These are phyloP conservation scores for Dryoscopus gambensis DNA, from an alignment of 2,113 vertebrate species.

Conservation along the genomic window DNA sequence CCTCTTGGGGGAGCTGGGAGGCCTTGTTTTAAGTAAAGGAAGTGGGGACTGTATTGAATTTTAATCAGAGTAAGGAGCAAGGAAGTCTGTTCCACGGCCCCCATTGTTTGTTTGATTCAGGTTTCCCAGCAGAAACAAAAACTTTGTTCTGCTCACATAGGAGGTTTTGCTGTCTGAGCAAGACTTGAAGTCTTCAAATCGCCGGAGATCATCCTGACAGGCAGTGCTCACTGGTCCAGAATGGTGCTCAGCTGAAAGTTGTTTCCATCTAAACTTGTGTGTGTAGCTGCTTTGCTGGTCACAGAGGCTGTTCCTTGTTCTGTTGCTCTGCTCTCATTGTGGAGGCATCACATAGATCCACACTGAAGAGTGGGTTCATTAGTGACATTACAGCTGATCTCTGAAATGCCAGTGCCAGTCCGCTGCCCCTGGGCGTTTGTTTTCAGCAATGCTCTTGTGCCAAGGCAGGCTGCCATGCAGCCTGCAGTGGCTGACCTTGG, in stretches of 20 bases:
- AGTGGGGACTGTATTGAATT: background rate
- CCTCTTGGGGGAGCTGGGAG: fast-evolving
- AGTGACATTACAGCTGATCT: background rate
- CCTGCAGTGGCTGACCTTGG: background rate
- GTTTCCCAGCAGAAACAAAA: background rate
- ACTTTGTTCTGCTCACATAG: background rate
- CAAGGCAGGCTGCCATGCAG: background rate
- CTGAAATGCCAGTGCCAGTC: background rate
- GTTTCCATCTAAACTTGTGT: background rate
- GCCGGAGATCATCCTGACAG: background rate
- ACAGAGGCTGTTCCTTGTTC: background rate
- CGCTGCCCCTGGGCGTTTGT: background rate
- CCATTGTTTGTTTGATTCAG: background rate
- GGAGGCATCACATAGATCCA: background rate
- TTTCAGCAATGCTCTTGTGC: background rate
- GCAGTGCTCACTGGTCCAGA: background rate
- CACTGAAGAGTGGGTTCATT: background rate
- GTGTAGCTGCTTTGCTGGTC: background rate
- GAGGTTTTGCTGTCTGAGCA: background rate
- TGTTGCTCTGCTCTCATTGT: background rate
- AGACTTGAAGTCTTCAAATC: background rate
- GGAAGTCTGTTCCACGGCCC: background rate
- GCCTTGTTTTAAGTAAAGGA: background rate
- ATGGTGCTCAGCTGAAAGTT: background rate
- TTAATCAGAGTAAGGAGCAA: background rate